These are phyloP conservation scores for Melipona quadrifasciata DNA, from an alignment of 1,140 invertebrate genomes.

Conservation along the genomic window DNA sequence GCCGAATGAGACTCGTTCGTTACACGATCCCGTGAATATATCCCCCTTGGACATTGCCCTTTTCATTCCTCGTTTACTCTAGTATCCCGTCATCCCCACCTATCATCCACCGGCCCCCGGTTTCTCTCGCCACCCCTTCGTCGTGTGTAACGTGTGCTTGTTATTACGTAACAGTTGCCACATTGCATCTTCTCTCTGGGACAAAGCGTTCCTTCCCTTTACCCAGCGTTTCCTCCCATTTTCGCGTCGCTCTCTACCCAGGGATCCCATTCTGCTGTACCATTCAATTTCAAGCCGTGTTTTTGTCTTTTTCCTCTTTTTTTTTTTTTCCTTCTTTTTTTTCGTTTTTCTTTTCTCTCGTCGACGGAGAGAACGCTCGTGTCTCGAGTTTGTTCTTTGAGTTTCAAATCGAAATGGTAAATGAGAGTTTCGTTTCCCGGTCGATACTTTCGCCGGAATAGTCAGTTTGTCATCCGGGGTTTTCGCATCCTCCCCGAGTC, in stretches of 20 bases:
- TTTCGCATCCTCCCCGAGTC: not conserved
- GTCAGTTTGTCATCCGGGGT: not conserved
- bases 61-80: slow-evolving; percentile 42
- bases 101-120: not conserved
- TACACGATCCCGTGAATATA: slow-evolving; percentile 11
- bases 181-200: slow-evolving; percentile 25
- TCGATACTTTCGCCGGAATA: not conserved
- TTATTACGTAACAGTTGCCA: slow-evolving; percentile 54
- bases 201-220: slow-evolving; percentile 7
- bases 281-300: not conserved
- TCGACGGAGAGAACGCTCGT: not conserved
- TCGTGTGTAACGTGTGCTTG: slow-evolving; percentile 36
- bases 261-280: not conserved
- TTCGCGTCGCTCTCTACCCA: not conserved
- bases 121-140: slow-evolving; percentile 18
- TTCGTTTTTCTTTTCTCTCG: not conserved
- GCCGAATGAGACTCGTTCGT: not conserved
- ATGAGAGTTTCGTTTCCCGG: not conserved
- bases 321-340: not conserved
- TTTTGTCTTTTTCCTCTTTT: no score
- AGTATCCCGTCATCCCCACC: slow-evolving; percentile 18
- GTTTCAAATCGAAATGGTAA: not conserved
- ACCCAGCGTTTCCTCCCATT: not conserved
- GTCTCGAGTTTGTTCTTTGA: not conserved
- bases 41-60: slow-evolving; percentile 68